Evolutionary conservation across 2,888 invertebrate genomes (phyloP).

Genomic region (Cecidostiba fungosa): DNA sequence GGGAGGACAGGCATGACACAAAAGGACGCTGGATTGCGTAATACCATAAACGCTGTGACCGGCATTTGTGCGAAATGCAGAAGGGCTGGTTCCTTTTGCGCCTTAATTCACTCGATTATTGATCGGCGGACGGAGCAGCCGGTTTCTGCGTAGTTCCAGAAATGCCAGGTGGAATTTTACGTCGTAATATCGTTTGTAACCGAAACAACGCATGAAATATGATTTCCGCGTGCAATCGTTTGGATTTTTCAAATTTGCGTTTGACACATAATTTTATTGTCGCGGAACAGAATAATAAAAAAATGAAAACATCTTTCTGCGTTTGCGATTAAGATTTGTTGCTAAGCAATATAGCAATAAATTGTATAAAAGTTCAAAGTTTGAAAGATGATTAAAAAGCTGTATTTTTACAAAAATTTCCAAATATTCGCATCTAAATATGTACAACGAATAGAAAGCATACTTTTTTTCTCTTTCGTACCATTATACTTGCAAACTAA

Average conservation of each 20-base stretch:
- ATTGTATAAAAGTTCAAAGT: no score
- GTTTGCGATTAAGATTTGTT: no score
- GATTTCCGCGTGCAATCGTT: background rate
- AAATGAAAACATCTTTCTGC: no score
- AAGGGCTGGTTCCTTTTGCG: conserved; percentile 49
- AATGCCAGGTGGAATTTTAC: conserved; percentile 17
- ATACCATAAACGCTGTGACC: conserved; percentile 7
- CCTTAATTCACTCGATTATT: conserved; percentile 57
- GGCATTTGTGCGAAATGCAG: conserved; percentile 51
- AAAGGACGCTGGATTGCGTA: background rate
- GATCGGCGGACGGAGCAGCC: conserved; percentile 39
- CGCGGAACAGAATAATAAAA: no score
- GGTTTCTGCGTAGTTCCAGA: conserved; percentile 50
- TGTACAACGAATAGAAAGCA: no score
- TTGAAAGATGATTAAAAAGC: no score
- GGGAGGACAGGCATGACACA: background rate
- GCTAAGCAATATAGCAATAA: no score
- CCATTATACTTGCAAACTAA: no score
- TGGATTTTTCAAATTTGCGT: background rate
- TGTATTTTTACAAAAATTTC: no score
- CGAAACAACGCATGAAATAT: background rate
- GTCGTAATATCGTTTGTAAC: background rate
- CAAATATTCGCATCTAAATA: no score
- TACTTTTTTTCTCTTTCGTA: no score
- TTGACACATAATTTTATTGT: no score